Evolutionary conservation across 2,888 invertebrate species (phyloP).

Genomic region (Volucella inflata): DNA sequence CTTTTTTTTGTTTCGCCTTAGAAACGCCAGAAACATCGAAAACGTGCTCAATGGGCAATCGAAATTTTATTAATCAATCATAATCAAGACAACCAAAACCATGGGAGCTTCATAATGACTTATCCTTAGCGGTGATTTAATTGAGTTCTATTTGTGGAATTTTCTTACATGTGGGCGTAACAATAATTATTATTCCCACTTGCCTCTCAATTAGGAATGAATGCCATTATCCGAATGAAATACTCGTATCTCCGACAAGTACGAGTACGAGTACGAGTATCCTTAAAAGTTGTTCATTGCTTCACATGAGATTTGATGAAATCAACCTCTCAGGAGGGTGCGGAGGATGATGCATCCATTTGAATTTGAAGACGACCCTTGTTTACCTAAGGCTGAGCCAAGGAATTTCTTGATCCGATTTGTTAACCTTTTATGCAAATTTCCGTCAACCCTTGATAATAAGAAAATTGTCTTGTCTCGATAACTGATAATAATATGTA

Average conservation of each 20-base stretch:
- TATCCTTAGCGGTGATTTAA: conserved; percentile 67
- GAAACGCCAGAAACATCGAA: conserved; percentile 64
- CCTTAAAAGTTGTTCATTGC: conserved; percentile 28
- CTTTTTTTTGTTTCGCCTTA: conserved; percentile 35
- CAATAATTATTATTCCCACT: conserved; percentile 68
- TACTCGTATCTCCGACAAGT: conserved; percentile 30
- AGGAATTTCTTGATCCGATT: conserved; percentile 51
- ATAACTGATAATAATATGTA: conserved; percentile 74
- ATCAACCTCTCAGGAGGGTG: neutral
- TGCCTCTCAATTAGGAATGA: conserved; percentile 58
- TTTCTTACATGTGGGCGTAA: conserved; percentile 49
- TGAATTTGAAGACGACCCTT: conserved; percentile 8
- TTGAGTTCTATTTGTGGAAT: conserved; percentile 60
- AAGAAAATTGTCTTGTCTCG: conserved; percentile 73
- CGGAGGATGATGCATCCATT: neutral
- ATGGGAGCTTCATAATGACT: conserved; percentile 60
- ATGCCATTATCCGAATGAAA: conserved; percentile 59
- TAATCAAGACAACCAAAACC: conserved; percentile 56
- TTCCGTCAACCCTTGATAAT: conserved; percentile 48
- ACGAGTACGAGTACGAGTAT: no score
- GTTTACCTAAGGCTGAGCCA: conserved; percentile 28
- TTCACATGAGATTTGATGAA: conserved; percentile 43
- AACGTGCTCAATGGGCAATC: conserved; percentile 75
- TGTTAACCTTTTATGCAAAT: conserved; percentile 66
- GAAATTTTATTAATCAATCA: conserved; percentile 75